phyloP scores from a whole-genome alignment of 2,888 invertebrate species.

The Meloe dianella region DNA sequence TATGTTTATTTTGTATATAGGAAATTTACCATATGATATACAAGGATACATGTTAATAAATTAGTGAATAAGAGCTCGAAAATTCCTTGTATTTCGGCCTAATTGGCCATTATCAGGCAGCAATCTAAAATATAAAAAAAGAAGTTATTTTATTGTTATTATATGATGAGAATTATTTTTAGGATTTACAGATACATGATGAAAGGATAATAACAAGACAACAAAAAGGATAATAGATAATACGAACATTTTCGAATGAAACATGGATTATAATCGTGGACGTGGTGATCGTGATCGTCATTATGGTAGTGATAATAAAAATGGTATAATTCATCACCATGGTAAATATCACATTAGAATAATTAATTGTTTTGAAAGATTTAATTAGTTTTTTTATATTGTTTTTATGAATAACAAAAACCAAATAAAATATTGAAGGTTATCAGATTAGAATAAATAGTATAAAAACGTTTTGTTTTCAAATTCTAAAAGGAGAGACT shows the following conservation, averaged over 20 bases:
- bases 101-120: too few species aligned
- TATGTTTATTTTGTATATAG: too few species aligned
- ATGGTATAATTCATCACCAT: constrained; percentile 3
- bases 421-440: background rate
- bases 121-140: too few species aligned
- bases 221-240: background rate
- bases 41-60: too few species aligned
- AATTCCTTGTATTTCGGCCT: too few species aligned
- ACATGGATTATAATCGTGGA: background rate
- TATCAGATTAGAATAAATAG: background rate
- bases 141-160: background rate
- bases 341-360: background rate
- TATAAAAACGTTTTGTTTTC: constrained; percentile 10
- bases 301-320: constrained; percentile 11
- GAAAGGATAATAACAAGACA: background rate
- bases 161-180: background rate
- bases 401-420: background rate
- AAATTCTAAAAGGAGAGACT: constrained; percentile 11
- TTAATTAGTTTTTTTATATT: background rate
- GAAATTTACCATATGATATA: too few species aligned
- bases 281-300: background rate
- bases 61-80: too few species aligned
- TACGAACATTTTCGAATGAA: background rate
- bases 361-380: background rate
- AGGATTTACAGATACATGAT: background rate